phyloP scores from a whole-genome alignment of 2,888 invertebrate genomes.

The Sinohyriopsis cumingii region DNA sequence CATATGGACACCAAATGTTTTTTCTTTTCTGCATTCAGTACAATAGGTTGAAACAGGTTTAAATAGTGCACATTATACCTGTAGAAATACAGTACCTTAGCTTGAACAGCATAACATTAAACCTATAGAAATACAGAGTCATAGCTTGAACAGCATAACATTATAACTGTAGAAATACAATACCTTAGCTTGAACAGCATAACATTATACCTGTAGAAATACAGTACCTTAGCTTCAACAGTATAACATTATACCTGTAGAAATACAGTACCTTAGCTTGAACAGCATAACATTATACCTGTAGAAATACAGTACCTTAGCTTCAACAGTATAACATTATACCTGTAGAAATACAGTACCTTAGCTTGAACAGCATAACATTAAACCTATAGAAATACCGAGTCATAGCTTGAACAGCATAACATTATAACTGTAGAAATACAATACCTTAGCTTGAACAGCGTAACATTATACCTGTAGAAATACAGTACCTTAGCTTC shows the following conservation, averaged over 20 bases:
- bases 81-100: constrained; percentile 76
- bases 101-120: constrained; percentile 90
- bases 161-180: constrained; percentile 1
- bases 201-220: constrained; percentile 68
- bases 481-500: too few relatives aligned
- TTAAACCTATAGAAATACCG: constrained; percentile 1
- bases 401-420: constrained; percentile 94
- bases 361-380: constrained; percentile 95
- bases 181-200: constrained; percentile 94
- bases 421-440: constrained; percentile 68
- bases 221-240: constrained; percentile 87
- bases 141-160: constrained; percentile 95
- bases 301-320: constrained; percentile 76
- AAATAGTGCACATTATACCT: too few relatives aligned
- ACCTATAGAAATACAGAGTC: constrained; percentile 48
- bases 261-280: constrained; percentile 82
- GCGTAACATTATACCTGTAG: constrained; percentile 78
- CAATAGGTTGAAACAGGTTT: too few relatives aligned
- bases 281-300: constrained; percentile 82
- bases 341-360: constrained; percentile 49
- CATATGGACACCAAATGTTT: too few relatives aligned
- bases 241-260: constrained; percentile 82
- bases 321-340: constrained; percentile 90
- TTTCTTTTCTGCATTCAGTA: too few relatives aligned
- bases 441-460: constrained; percentile 87